Evolutionary conservation across 1,140 invertebrate species (phyloP).

Genomic region (Leptinotarsa lineolata): DNA sequence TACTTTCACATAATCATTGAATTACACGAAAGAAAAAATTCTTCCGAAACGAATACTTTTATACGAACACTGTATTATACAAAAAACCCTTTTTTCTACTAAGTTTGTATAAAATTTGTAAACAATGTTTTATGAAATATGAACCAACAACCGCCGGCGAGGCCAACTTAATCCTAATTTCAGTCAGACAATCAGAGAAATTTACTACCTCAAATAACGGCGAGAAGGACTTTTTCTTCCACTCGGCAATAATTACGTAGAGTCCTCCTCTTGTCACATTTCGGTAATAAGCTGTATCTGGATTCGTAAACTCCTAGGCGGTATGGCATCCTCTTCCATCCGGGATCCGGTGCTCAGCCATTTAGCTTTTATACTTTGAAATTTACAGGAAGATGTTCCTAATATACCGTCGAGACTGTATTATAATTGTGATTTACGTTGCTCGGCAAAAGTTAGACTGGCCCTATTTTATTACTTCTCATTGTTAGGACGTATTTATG

Average conservation of each 20-base stretch:
- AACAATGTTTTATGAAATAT: too few species aligned
- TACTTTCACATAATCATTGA: too few species aligned
- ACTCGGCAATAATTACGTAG: slow-evolving; percentile 11
- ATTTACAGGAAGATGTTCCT: slow-evolving; percentile 27
- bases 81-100: too few species aligned
- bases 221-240: slow-evolving; percentile 20
- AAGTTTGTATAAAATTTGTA: too few species aligned
- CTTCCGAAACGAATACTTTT: too few species aligned
- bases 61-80: too few species aligned
- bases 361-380: slow-evolving; percentile 29
- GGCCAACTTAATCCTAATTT: slow-evolving; percentile 21
- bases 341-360: slow-evolving; percentile 22
- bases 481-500: slow-evolving; percentile 23
- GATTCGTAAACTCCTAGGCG: slow-evolving; percentile 27
- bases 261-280: slow-evolving; percentile 21
- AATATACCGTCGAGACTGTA: slow-evolving; percentile 27
- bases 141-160: neutral
- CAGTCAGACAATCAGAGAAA: slow-evolving; percentile 8
- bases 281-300: slow-evolving; percentile 26
- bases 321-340: slow-evolving; percentile 3
- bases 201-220: slow-evolving; percentile 9
- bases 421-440: slow-evolving; percentile 27
- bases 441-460: slow-evolving; percentile 17
- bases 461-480: slow-evolving; percentile 21
- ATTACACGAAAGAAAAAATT: too few species aligned